Conservation (phyloP, 2,113 vertebrate species). For the Leucopsar rothschildi region DNA sequence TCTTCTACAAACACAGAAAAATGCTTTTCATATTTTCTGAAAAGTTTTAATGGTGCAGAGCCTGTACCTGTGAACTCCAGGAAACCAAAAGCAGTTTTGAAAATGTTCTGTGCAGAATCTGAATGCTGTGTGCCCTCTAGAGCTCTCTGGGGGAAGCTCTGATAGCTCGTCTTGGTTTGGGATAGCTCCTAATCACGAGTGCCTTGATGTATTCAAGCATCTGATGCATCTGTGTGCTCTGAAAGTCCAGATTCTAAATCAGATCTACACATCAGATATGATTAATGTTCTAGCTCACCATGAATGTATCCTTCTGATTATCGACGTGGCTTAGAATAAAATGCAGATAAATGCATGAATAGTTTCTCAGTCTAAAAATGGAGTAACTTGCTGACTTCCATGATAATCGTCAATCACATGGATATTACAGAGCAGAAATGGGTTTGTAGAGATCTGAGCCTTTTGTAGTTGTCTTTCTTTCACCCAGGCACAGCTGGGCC, state of each 20-base stretch:
- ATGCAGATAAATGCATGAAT: neutral
- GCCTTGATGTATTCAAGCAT: neutral
- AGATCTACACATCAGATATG: neutral
- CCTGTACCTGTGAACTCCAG: neutral
- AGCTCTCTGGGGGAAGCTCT: neutral
- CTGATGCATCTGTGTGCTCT: neutral
- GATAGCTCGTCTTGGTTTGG: neutral
- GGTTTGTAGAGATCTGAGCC: neutral
- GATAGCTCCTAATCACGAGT: neutral
- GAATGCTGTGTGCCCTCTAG: conserved; percentile 9
- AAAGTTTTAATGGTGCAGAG: neutral
- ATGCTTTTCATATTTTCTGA: neutral
- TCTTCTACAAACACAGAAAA: neutral
- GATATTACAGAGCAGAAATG: neutral
- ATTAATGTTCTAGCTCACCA: neutral
- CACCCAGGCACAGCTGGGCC: neutral
- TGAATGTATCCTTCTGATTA: neutral
- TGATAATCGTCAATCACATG: neutral
- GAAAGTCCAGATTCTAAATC: neutral
- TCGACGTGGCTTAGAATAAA: neutral
- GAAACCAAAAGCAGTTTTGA: neutral
- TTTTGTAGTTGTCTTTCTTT: neutral
- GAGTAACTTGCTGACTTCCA: neutral
- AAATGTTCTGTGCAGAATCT: neutral
- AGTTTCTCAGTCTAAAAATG: neutral